phyloP scores from a whole-genome alignment of 2,797 vertebrate species.

The Eleutherodactylus coqui region DNA sequence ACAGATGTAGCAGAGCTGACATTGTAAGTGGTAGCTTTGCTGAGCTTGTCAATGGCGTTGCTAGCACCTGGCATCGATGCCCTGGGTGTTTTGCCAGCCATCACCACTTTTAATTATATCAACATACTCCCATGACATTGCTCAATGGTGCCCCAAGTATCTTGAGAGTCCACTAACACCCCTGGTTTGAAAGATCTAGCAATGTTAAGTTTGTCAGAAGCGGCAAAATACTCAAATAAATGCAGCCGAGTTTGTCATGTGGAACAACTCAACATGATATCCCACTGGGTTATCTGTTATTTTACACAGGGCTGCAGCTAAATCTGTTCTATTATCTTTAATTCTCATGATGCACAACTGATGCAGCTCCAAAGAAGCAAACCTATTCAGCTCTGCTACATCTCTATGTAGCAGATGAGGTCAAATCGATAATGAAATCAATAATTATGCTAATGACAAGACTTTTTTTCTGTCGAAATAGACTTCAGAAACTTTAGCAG shows the following conservation, averaged over 20 bases:
- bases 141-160: background rate
- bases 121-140: background rate
- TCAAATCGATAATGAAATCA: slow-evolving; percentile 44
- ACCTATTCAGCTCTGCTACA: slow-evolving; percentile 12
- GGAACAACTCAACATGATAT: background rate
- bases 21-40: background rate
- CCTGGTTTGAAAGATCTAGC: background rate
- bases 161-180: background rate
- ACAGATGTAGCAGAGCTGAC: background rate
- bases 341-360: background rate
- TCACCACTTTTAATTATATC: background rate
- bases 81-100: background rate
- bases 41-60: too few species aligned
- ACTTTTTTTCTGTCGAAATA: slow-evolving; percentile 33
- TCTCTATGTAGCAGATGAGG: background rate
- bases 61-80: background rate
- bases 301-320: background rate
- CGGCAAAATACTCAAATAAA: background rate
- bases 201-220: background rate
- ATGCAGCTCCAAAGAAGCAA: background rate
- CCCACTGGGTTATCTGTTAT: background rate
- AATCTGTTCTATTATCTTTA: background rate
- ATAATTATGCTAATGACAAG: slow-evolving; percentile 43
- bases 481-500: slow-evolving; percentile 10
- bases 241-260: background rate